Evolutionary conservation across 2,888 invertebrate genomes (phyloP).

Genomic region (Drosophila meridionalis): DNA sequence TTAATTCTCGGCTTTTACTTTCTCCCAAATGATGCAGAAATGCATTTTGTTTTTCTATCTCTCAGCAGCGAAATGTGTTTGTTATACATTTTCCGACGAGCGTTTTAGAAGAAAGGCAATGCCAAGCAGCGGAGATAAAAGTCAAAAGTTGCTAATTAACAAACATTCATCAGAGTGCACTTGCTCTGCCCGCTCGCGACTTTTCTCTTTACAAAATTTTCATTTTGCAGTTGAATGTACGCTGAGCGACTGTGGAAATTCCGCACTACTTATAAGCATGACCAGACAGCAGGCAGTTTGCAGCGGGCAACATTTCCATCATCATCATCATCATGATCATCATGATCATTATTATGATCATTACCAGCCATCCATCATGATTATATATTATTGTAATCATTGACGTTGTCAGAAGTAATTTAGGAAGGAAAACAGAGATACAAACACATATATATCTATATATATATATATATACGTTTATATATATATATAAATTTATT

Average conservation of each 20-base stretch:
- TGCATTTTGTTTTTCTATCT: conserved; percentile 33
- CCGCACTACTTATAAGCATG: conserved; percentile 74
- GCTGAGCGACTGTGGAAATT: conserved; percentile 75
- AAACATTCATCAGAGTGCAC: conserved; percentile 46
- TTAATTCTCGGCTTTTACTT: conserved; percentile 82
- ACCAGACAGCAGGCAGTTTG: conserved; percentile 35
- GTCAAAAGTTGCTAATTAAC: conserved; percentile 74
- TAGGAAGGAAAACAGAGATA: conserved; percentile 44
- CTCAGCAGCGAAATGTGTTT: conserved; percentile 47
- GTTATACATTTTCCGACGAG: conserved; percentile 65
- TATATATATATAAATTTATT: conserved; percentile 41
- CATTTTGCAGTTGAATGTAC: conserved; percentile 73
- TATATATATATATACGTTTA: conserved; percentile 2
- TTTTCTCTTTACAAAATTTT: conserved; percentile 61
- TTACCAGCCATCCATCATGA: conserved; percentile 45
- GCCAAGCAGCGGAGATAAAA: conserved; percentile 44
- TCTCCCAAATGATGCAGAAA: conserved; percentile 78
- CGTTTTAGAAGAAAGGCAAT: conserved; percentile 70
- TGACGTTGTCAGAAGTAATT: conserved; percentile 77
- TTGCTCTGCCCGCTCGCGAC: conserved; percentile 55
- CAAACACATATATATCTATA: conserved; percentile 6
- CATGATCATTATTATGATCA: conserved; percentile 30
- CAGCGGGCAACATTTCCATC: conserved; percentile 35
- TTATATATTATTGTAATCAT: conserved; percentile 51
- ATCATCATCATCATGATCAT: conserved; percentile 49